A percentile compares a stretch with the other conserved stretches of the same genome.
phyloP scores from a whole-genome alignment of 2,888 invertebrate species.

The Caenorhabditis sp. region DNA sequence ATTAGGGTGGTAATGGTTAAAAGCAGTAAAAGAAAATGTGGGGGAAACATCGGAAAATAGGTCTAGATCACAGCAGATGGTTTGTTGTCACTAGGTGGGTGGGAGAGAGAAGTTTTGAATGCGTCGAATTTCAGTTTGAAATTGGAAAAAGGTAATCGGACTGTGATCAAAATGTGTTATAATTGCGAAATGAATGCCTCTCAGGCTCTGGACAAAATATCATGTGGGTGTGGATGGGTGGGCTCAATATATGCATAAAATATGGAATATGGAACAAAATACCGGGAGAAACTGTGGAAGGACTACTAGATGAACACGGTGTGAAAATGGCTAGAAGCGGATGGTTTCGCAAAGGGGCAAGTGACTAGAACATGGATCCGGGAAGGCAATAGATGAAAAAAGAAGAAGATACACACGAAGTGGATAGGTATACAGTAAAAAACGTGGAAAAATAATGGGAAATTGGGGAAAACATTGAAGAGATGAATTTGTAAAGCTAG shows the following conservation, averaged over 20 bases:
- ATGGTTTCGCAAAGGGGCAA: conserved; percentile 19
- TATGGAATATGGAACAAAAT: conserved; percentile 32
- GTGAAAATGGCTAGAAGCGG: conserved; percentile 46
- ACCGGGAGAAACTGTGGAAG: not conserved
- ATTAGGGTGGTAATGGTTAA: conserved; percentile 22
- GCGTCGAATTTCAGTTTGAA: conserved; percentile 4
- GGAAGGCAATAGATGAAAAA: no score
- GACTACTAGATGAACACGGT: conserved; percentile 22
- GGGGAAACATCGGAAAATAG: not conserved
- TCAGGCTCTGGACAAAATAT: conserved; percentile 49
- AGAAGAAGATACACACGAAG: conserved; percentile 48
- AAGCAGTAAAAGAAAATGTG: conserved; percentile 1
- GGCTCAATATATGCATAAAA: conserved; percentile 57
- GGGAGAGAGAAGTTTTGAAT: not conserved
- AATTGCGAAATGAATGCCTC: conserved; percentile 43
- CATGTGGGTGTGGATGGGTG: conserved; percentile 1
- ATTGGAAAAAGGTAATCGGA: conserved; percentile 22
- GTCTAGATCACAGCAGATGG: conserved; percentile 58
- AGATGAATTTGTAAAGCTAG: conserved; percentile 51
- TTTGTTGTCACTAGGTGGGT: conserved; percentile 55
- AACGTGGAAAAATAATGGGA: no score
- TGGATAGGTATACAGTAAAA: no score
- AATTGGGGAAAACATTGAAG: not conserved
- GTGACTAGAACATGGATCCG: conserved; percentile 29
- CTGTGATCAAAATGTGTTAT: conserved; percentile 53